phyloP scores from a whole-genome alignment of 1,140 invertebrate species.

The Sycobia sp. region DNA sequence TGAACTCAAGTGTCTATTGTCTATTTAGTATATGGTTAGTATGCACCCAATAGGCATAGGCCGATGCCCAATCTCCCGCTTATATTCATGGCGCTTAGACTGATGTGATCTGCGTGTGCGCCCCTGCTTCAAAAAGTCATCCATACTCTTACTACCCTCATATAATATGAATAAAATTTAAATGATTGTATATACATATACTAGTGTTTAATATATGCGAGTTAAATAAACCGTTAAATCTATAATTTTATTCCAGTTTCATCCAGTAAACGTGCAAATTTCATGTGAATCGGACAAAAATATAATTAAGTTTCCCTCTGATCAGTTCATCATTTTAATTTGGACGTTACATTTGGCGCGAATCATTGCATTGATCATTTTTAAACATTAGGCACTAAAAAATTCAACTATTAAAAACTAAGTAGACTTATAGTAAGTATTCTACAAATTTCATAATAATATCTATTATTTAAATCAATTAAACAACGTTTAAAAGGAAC shows the following conservation, averaged over 20 bases:
- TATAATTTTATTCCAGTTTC: conserved; percentile 7
- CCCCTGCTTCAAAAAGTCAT: too few relatives aligned
- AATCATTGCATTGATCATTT: conserved; percentile 27
- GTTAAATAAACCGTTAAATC: too few relatives aligned
- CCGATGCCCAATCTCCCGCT: too few relatives aligned
- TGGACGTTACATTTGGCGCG: conserved; percentile 26
- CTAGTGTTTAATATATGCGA: too few relatives aligned
- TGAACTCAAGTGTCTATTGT: too few relatives aligned
- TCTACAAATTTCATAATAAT: not conserved
- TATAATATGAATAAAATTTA: too few relatives aligned
- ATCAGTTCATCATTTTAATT: conserved; percentile 18
- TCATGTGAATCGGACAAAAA: not conserved
- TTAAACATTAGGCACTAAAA: conserved; percentile 17
- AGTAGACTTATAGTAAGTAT: conserved; percentile 6
- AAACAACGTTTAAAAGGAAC: not conserved
- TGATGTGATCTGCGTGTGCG: too few relatives aligned
- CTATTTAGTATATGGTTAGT: too few relatives aligned
- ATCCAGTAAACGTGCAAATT: not conserved
- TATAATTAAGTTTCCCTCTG: not conserved
- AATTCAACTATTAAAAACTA: conserved; percentile 14
- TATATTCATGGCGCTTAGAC: too few relatives aligned
- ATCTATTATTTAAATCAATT: not conserved
- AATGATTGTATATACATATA: too few relatives aligned
- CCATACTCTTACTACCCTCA: too few relatives aligned
- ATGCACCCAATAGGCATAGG: too few relatives aligned